Evolutionary conservation across 2,113 vertebrate genomes (phyloP).

Genomic region (Sceloporus undulatus): DNA sequence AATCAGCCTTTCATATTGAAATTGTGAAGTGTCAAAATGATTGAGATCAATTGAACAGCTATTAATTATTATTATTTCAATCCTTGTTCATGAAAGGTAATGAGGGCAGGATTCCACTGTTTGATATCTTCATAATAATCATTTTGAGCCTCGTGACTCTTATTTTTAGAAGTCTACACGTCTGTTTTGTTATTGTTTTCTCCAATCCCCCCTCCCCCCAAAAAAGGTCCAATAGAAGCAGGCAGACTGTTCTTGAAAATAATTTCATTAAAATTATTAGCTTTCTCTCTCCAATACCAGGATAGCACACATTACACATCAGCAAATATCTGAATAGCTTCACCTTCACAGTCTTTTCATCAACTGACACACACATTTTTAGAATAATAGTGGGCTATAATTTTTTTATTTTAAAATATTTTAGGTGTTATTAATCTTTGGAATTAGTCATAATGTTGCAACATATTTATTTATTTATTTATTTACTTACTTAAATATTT

Average conservation of each 20-base stretch:
- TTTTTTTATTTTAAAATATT: background rate
- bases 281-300: slow-evolving; percentile 31
- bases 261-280: slow-evolving; percentile 29
- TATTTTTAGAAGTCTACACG: background rate
- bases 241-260: slow-evolving; percentile 17
- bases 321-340: background rate
- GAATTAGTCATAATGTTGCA: background rate
- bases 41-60: slow-evolving; percentile 46
- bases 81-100: slow-evolving; percentile 19
- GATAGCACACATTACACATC: slow-evolving; percentile 10
- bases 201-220: background rate
- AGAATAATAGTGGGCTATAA: slow-evolving; percentile 17
- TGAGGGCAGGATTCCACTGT: slow-evolving; percentile 23
- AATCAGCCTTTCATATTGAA: slow-evolving; percentile 66
- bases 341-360: background rate
- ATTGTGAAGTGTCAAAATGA: slow-evolving; percentile 59
- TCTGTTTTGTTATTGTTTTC: slow-evolving; percentile 4
- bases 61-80: slow-evolving; percentile 68
- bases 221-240: background rate
- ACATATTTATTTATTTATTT: too few species aligned
- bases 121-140: slow-evolving; percentile 35
- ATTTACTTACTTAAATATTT: background rate
- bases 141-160: slow-evolving; percentile 9
- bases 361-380: background rate
- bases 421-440: background rate